A percentile compares a stretch with the other conserved stretches of the same genome.
Evolutionary conservation across 2,888 invertebrate species (phyloP).

Genomic region (Eumerus sabulonum): DNA sequence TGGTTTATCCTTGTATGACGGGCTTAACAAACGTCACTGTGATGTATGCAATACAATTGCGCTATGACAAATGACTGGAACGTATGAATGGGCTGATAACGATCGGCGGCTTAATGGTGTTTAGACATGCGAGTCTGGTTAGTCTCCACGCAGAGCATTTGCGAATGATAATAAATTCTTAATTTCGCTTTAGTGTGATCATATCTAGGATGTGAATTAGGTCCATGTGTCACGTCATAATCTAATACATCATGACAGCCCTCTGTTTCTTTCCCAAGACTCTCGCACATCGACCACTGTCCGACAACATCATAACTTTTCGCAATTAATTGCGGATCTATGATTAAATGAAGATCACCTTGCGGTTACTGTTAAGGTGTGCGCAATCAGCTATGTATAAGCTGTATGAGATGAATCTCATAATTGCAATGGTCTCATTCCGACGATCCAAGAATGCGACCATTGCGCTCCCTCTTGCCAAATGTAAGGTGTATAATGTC

Average conservation of each 20-base stretch:
- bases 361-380: slow-evolving; percentile 47
- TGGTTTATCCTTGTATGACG: background rate
- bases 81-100: slow-evolving; percentile 21
- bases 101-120: slow-evolving; percentile 40
- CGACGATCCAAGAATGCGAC: slow-evolving; percentile 60
- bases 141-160: slow-evolving; percentile 33
- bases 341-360: slow-evolving; percentile 69
- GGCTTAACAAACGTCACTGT: slow-evolving; percentile 16
- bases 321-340: slow-evolving; percentile 61
- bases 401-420: slow-evolving; percentile 21
- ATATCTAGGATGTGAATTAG: slow-evolving; percentile 27
- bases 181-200: background rate
- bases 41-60: slow-evolving; percentile 18
- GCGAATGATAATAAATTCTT: background rate
- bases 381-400: slow-evolving; percentile 8
- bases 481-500: slow-evolving; percentile 46
- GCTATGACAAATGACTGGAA: slow-evolving; percentile 38
- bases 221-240: background rate
- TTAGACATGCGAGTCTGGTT: slow-evolving; percentile 59
- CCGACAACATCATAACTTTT: slow-evolving; percentile 20
- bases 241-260: background rate
- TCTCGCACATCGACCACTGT: slow-evolving; percentile 42
- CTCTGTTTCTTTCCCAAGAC: slow-evolving; percentile 33
- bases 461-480: slow-evolving; percentile 62
- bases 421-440: slow-evolving; percentile 56